Evolutionary conservation across 2,797 vertebrate species (phyloP).

Genomic region (Ctenopoma kingsleyae): DNA sequence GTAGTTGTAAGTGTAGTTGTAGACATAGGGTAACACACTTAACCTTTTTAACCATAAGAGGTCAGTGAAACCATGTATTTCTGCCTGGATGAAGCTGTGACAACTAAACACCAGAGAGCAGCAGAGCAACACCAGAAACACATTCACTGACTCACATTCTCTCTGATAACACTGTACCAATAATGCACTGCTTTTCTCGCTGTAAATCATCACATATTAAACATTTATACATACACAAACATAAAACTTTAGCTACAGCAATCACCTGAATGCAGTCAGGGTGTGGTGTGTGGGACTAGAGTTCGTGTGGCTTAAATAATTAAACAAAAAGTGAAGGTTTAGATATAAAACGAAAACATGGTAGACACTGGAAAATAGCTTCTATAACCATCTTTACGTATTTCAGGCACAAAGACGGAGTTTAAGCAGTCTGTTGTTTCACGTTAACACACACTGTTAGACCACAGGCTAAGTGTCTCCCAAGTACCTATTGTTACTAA

Average conservation of each 20-base stretch:
- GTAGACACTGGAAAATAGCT: not conserved
- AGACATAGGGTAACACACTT: not conserved
- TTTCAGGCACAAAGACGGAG: slow-evolving; percentile 12
- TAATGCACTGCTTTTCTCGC: not conserved
- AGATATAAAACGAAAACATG: not conserved
- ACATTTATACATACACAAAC: not conserved
- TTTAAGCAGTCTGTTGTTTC: slow-evolving; percentile 7
- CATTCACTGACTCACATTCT: not conserved
- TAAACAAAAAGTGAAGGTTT: not conserved
- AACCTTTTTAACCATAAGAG: slow-evolving; percentile 33
- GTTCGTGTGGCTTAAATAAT: too few species aligned
- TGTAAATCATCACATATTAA: not conserved
- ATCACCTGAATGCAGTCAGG: not conserved
- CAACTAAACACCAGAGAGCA: slow-evolving; percentile 55
- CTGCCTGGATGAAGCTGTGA: not conserved
- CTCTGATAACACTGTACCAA: not conserved
- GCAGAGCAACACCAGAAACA: slow-evolving; percentile 34
- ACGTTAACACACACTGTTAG: slow-evolving; percentile 17
- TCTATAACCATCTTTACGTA: rapidly evolving
- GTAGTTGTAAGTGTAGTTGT: too few species aligned
- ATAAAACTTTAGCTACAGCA: not conserved
- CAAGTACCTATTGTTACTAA: slow-evolving; percentile 62
- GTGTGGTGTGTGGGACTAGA: not conserved
- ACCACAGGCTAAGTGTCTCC: slow-evolving; percentile 33
- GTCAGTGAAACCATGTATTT: slow-evolving; percentile 33